Conservation (phyloP, 2,113 vertebrate genomes). For the Osmerus mordax region DNA sequence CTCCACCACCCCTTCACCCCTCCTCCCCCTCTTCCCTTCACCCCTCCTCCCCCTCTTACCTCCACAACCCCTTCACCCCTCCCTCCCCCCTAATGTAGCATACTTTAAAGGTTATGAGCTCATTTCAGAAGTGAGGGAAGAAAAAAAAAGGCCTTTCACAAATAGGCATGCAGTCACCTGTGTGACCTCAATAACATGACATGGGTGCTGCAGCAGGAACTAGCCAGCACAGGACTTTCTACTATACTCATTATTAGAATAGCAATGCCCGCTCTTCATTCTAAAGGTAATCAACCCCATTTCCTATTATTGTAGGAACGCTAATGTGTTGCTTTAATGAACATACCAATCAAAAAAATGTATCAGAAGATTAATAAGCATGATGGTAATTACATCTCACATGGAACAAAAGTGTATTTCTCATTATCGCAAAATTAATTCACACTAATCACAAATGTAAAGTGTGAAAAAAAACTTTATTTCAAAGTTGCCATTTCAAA, state of each 20-base stretch:
- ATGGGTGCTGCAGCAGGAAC: too few relatives aligned
- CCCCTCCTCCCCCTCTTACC: constrained; percentile 38
- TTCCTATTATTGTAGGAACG: background rate
- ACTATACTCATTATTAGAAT: too few relatives aligned
- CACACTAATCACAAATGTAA: constrained; percentile 14
- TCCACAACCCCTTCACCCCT: constrained; percentile 40
- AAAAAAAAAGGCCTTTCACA: background rate
- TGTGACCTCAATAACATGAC: constrained; percentile 26
- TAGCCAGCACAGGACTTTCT: too few relatives aligned
- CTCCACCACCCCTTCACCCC: background rate
- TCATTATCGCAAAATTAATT: constrained; percentile 27
- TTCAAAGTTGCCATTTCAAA: background rate
- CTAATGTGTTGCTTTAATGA: constrained; percentile 29
- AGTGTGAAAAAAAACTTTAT: background rate
- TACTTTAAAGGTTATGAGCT: constrained; percentile 64
- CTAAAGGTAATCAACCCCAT: background rate
- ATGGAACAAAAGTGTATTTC: constrained; percentile 26
- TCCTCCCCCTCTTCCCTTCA: constrained; percentile 21
- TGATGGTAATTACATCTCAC: constrained; percentile 32
- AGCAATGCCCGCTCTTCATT: background rate
- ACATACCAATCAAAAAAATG: constrained; percentile 15
- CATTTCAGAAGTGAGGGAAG: constrained; percentile 28
- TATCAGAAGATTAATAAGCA: constrained; percentile 10
- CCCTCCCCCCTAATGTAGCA: constrained; percentile 58
- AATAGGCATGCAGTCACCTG: background rate